Conservation (phyloP, 2,888 invertebrate genomes). For the Chaetogeoica ovagalla region DNA sequence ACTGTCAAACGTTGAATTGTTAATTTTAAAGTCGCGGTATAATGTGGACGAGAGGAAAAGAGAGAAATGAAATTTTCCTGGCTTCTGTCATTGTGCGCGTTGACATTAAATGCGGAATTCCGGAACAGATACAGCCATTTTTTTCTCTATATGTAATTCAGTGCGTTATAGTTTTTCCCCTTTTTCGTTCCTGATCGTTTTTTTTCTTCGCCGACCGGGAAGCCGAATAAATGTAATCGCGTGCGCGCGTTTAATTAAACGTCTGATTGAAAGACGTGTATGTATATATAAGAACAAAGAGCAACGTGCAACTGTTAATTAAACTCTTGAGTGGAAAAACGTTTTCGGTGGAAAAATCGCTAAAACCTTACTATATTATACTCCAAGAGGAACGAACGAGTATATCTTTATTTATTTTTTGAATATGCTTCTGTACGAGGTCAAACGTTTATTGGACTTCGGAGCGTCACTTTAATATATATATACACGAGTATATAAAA, state of each 20-base stretch:
- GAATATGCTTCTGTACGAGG: background rate
- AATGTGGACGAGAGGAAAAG: background rate
- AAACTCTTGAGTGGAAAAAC: constrained; percentile 19
- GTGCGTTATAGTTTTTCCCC: background rate
- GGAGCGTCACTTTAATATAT: background rate
- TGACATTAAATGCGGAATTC: background rate
- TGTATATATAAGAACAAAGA: constrained; percentile 11
- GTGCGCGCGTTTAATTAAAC: constrained; percentile 28
- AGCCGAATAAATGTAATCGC: constrained; percentile 32
- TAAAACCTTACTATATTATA: background rate
- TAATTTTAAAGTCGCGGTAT: too few species aligned
- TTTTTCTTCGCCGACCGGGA: background rate
- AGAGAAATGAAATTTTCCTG: background rate
- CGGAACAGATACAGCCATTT: background rate
- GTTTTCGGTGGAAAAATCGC: background rate
- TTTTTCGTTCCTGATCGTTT: background rate
- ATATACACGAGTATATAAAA: too few species aligned
- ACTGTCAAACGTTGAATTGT: too few species aligned
- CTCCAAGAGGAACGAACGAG: background rate
- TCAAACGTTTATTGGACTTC: constrained; percentile 3
- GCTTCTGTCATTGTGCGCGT: constrained; percentile 1
- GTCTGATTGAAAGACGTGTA: constrained; percentile 34
- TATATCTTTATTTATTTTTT: background rate
- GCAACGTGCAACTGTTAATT: constrained; percentile 16
- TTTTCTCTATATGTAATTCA: background rate